These are phyloP conservation scores for Turritopsis rubra DNA, from an alignment of 30 jellyfish, hydroid and myxozoan species.

Conservation along the genomic window DNA sequence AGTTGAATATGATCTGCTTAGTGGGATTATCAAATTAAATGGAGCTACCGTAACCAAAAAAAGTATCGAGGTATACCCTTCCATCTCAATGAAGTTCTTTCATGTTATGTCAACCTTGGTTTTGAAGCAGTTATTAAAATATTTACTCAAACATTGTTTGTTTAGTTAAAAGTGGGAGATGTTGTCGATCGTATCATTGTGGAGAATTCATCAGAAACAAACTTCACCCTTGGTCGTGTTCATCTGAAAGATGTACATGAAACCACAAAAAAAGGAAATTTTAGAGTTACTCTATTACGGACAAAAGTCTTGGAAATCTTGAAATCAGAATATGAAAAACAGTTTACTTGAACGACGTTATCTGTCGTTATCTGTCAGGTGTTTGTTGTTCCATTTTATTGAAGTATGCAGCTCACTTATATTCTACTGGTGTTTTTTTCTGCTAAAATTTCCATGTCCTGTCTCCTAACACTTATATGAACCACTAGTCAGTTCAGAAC, in stretches of 20 bases:
- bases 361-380: not conserved
- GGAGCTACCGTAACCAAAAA: constrained; percentile 60
- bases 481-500: too few relatives aligned
- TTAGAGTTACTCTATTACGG: constrained; percentile 35
- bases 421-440: too few relatives aligned
- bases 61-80: constrained; percentile 44
- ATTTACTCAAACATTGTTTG: not conserved
- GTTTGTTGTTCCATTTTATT: not conserved
- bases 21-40: constrained; percentile 47
- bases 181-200: constrained; percentile 47
- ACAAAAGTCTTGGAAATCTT: constrained; percentile 34
- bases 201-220: constrained; percentile 41
- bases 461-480: too few relatives aligned
- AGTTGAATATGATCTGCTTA: constrained; percentile 39
- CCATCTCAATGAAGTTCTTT: not conserved
- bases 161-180: constrained; percentile 68
- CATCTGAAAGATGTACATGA: constrained; percentile 38
- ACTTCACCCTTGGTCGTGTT: constrained; percentile 48
- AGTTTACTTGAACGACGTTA: not conserved
- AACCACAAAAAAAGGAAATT: constrained; percentile 48
- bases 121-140: not conserved
- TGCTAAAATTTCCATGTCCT: too few relatives aligned
- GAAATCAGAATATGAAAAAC: constrained; percentile 27
- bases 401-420: too few relatives aligned
- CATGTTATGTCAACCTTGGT: not conserved